Conservation (phyloP, 2,888 invertebrate genomes). For the Drosophila niveifrons region DNA sequence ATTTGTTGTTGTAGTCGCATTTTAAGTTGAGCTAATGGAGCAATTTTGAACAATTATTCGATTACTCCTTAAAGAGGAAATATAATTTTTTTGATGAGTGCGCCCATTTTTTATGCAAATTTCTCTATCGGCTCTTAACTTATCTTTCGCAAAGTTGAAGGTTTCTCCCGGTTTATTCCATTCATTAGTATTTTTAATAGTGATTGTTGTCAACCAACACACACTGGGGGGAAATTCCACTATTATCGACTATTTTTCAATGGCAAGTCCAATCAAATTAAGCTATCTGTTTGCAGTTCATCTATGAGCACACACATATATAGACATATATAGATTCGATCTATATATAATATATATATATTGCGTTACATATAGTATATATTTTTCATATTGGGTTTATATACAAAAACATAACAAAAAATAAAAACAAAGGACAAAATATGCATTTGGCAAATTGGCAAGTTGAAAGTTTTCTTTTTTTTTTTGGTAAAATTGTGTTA, state of each 20-base stretch:
- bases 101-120: no score
- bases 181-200: no score
- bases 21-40: background rate
- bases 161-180: no score
- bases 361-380: constrained; percentile 28
- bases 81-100: no score
- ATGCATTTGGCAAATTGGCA: constrained; percentile 37
- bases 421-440: constrained; percentile 39
- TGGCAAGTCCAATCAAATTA: background rate
- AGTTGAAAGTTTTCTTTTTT: constrained; percentile 5
- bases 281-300: background rate
- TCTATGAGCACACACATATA: background rate
- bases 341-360: background rate
- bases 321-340: constrained; percentile 9
- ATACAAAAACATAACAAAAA: constrained; percentile 37
- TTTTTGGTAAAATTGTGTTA: constrained; percentile 9
- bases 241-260: background rate
- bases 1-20: background rate
- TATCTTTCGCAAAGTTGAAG: no score
- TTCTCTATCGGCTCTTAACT: no score
- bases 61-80: no score
- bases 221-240: background rate
- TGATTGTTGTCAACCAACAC: no score
- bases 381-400: constrained; percentile 36
- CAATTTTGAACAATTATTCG: no score